phyloP scores from a whole-genome alignment of 2,888 invertebrate species.

The Leptopilina drosophilae region DNA sequence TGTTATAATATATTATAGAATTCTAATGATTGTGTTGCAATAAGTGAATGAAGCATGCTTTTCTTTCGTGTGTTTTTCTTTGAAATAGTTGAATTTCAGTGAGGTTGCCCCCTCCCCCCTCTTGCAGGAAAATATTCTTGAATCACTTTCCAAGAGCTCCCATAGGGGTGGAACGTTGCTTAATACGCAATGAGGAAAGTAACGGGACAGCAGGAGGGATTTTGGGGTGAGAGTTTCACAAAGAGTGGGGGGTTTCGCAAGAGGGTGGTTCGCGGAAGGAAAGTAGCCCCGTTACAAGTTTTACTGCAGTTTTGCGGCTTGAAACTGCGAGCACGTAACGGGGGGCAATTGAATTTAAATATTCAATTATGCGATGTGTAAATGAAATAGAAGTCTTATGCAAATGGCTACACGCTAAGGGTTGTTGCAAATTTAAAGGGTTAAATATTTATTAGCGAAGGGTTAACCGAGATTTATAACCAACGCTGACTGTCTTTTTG shows the following conservation, averaged over 20 bases:
- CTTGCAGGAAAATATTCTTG: constrained; percentile 65
- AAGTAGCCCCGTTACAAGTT: constrained; percentile 77
- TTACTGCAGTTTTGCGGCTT: constrained; percentile 78
- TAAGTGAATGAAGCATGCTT: too few species aligned
- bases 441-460: constrained; percentile 77
- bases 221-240: constrained; percentile 12
- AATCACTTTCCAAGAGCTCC: constrained; percentile 64
- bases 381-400: constrained; percentile 80
- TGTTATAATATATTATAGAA: too few species aligned
- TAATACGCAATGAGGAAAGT: constrained; percentile 50
- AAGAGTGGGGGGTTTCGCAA: constrained; percentile 49
- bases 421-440: constrained; percentile 78
- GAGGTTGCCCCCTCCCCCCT: constrained; percentile 41
- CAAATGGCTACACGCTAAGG: constrained; percentile 77
- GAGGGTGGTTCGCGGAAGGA: constrained; percentile 66
- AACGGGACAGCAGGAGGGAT: constrained; percentile 8
- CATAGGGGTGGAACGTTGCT: constrained; percentile 54
- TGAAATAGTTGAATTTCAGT: constrained; percentile 38
- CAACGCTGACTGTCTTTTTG: constrained; percentile 44
- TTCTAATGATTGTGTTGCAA: too few species aligned
- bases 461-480: constrained; percentile 76
- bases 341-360: constrained; percentile 78
- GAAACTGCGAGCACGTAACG: constrained; percentile 76
- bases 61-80: not conserved
- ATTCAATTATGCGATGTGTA: constrained; percentile 79